Evolutionary conservation across 2,888 invertebrate genomes (phyloP).

Genomic region (Drosophila neutralis): DNA sequence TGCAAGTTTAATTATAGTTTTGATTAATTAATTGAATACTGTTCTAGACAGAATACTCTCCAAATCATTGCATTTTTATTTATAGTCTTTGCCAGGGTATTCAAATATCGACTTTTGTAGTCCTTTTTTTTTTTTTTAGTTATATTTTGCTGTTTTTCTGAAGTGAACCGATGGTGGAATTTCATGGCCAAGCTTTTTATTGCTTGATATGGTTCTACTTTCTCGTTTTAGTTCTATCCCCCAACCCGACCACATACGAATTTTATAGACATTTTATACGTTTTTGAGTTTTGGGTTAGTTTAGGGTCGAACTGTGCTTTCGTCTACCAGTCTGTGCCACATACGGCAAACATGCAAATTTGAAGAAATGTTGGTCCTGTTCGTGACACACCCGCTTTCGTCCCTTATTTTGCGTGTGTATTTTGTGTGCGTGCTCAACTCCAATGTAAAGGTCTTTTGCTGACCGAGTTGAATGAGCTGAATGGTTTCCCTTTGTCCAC

Average conservation of each 20-base stretch:
- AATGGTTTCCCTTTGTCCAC: conserved; percentile 51
- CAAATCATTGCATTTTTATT: neutral
- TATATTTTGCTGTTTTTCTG: conserved; percentile 35
- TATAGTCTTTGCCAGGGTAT: conserved; percentile 13
- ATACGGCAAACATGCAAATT: conserved; percentile 55
- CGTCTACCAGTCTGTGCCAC: conserved; percentile 22
- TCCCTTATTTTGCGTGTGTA: conserved; percentile 19
- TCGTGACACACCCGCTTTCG: conserved; percentile 60
- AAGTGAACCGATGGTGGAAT: conserved; percentile 50
- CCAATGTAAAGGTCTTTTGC: conserved; percentile 4
- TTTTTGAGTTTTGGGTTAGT: conserved; percentile 69
- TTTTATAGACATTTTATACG: conserved; percentile 53
- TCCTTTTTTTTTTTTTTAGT: conserved; percentile 10
- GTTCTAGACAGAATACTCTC: neutral
- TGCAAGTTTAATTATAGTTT: neutral
- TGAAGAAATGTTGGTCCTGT: conserved; percentile 72
- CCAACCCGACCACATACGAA: conserved; percentile 26
- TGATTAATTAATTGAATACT: neutral
- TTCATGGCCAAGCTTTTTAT: conserved; percentile 69
- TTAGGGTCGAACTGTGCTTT: conserved; percentile 57
- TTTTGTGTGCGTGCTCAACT: conserved; percentile 26
- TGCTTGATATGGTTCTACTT: conserved; percentile 51
- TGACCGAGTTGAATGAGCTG: conserved; percentile 20
- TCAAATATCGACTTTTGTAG: conserved; percentile 4
- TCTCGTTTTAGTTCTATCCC: conserved; percentile 18